These are phyloP conservation scores for Tetragonisca angustula DNA, from an alignment of 2,888 invertebrate species.

Conservation along the genomic window DNA sequence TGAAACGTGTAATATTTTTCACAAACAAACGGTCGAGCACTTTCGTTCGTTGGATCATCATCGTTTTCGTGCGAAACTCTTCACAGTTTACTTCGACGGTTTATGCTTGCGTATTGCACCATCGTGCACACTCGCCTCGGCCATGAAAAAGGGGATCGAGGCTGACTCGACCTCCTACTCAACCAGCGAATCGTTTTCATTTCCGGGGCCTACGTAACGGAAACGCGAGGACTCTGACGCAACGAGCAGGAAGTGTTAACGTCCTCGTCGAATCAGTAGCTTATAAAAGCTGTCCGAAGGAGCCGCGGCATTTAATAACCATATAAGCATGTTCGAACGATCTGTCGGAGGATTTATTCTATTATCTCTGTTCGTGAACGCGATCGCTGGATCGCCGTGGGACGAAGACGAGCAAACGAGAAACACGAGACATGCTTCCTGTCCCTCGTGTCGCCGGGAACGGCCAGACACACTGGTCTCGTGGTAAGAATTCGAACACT, in stretches of 20 bases:
- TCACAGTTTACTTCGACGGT: no score
- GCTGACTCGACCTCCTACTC: neutral
- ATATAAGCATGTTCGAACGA: conserved; percentile 51
- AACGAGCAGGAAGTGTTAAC: conserved; percentile 9
- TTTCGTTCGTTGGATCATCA: no score
- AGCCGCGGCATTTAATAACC: neutral
- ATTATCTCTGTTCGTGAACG: conserved; percentile 36
- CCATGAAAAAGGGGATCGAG: conserved; percentile 19
- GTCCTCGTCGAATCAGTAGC: conserved; percentile 26
- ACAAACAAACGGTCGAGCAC: neutral
- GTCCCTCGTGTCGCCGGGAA: conserved; percentile 66
- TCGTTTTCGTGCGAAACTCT: no score
- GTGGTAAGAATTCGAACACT: conserved; percentile 65
- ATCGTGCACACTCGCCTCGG: neutral
- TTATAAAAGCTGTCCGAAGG: conserved; percentile 54
- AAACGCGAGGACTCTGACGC: conserved; percentile 1
- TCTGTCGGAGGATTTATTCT: conserved; percentile 12
- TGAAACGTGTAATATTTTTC: neutral
- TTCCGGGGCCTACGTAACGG: neutral
- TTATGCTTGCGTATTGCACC: neutral
- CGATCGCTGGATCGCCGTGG: conserved; percentile 49
- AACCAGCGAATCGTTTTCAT: neutral
- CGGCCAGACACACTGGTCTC: conserved; percentile 60
- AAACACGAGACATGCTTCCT: conserved; percentile 54
- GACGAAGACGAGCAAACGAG: conserved; percentile 3